Percentiles rank a stretch among this genome's conserved stretches.
Conservation (phyloP, 37 sponge, comb jelly and placozoan genomes). For the Tethya wilhelma region DNA sequence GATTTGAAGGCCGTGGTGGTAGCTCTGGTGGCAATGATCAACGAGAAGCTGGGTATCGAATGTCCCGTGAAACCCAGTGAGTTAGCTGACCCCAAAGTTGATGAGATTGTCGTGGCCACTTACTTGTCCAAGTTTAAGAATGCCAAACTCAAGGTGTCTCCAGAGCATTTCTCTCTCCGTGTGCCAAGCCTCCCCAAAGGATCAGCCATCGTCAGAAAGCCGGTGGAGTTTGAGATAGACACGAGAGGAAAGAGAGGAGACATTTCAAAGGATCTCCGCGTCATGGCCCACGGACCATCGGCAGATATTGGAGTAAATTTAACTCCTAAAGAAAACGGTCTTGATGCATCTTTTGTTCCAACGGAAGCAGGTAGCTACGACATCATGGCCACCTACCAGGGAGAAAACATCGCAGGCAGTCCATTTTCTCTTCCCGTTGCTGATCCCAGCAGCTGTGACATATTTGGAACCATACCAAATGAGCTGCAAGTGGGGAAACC, state of each 20-base stretch:
- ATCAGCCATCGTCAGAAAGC: constrained; percentile 29
- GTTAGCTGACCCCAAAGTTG: constrained; percentile 82
- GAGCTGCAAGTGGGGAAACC: constrained; percentile 41
- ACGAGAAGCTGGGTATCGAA: constrained; percentile 37
- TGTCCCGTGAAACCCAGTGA: constrained; percentile 59
- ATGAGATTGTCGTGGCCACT: constrained; percentile 76
- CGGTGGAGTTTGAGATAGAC: constrained; percentile 44
- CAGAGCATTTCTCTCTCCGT: constrained; percentile 49
- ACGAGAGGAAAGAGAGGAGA: constrained; percentile 41
- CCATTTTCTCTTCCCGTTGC: constrained; percentile 61
- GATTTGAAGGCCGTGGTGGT: constrained; percentile 50
- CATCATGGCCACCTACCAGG: constrained; percentile 46
- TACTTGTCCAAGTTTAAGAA: constrained; percentile 74
- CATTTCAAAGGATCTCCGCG: constrained; percentile 38
- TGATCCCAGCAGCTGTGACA: constrained; percentile 62
- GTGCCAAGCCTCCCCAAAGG: constrained; percentile 27
- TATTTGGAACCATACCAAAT: constrained; percentile 43
- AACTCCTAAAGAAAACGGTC: neutral
- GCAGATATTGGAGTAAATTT: constrained; percentile 45
- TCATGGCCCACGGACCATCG: constrained; percentile 61
- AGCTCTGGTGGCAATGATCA: constrained; percentile 32
- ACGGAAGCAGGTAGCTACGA: constrained; percentile 59
- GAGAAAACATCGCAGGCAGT: constrained; percentile 60
- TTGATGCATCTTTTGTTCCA: constrained; percentile 33
- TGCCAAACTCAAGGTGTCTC: constrained; percentile 46